A percentile compares a stretch with the other conserved stretches of the same genome.
Evolutionary conservation across 2,797 vertebrate genomes (phyloP).

Genomic region (Premnoplex brunnescens): DNA sequence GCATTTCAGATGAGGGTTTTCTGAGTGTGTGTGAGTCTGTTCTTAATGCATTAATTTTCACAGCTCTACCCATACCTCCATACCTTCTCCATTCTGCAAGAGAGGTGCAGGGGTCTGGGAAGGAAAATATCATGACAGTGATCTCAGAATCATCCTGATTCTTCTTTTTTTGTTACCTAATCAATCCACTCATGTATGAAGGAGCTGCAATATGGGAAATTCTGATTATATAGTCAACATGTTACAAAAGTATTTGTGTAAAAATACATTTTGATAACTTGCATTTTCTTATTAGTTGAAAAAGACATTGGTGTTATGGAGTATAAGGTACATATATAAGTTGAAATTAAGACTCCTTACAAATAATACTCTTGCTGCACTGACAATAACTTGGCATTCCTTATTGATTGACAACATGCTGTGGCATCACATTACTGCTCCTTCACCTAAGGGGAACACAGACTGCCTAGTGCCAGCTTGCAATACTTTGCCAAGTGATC

Average conservation of each 20-base stretch:
- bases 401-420: not conserved
- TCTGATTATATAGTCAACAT: fast-evolving
- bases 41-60: not conserved
- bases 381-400: not conserved
- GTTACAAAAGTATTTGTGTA: not conserved
- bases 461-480: not conserved
- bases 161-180: not conserved
- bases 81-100: not conserved
- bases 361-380: not conserved
- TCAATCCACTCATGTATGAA: not conserved
- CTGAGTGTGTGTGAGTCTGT: not conserved
- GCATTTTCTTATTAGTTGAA: not conserved
- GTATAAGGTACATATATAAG: not conserved
- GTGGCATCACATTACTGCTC: not conserved
- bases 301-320: not conserved
- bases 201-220: not conserved
- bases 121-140: not conserved
- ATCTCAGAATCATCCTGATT: not conserved
- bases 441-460: not conserved
- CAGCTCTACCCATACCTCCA: not conserved
- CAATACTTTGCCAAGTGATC: not conserved
- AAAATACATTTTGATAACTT: not conserved
- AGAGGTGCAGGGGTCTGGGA: not conserved
- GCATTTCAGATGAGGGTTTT: not conserved
- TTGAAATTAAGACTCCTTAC: not conserved